Evolutionary conservation across 1,140 invertebrate species (phyloP).

Genomic region (Drosophila punjabiensis): DNA sequence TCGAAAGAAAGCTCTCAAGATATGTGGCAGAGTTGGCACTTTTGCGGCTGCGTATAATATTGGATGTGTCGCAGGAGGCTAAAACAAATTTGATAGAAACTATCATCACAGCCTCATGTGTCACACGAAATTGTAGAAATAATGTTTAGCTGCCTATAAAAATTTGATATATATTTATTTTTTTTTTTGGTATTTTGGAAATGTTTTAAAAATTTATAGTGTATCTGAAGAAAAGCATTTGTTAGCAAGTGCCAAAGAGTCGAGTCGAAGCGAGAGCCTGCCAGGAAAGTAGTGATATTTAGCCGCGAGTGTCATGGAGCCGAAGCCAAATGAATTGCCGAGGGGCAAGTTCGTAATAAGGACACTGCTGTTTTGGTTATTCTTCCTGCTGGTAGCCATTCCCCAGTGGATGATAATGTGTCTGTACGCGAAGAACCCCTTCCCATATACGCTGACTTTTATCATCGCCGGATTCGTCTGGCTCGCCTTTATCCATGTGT

Average conservation of each 20-base stretch:
- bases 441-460: slow-evolving; percentile 26
- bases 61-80: slow-evolving; percentile 1
- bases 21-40: slow-evolving; percentile 62
- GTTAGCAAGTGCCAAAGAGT: not conserved
- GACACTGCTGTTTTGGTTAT: not conserved
- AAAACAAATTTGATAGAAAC: slow-evolving; percentile 18
- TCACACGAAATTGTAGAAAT: not conserved
- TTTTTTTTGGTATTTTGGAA: not conserved
- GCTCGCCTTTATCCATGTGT: slow-evolving; percentile 6
- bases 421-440: not conserved
- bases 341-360: slow-evolving; percentile 1
- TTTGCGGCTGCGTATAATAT: slow-evolving; percentile 56
- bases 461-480: not conserved
- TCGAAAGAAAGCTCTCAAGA: slow-evolving; percentile 32
- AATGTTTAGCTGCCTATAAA: not conserved
- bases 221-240: not conserved
- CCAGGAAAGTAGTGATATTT: not conserved
- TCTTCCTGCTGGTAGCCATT: slow-evolving; percentile 24
- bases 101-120: not conserved
- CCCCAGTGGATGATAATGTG: slow-evolving; percentile 59
- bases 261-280: not conserved
- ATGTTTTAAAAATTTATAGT: slow-evolving; percentile 4
- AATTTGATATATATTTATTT: not conserved
- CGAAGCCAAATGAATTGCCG: not conserved
- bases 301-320: not conserved